Conservation (phyloP, 2,797 vertebrate species). For the Pelodytes ibericus region DNA sequence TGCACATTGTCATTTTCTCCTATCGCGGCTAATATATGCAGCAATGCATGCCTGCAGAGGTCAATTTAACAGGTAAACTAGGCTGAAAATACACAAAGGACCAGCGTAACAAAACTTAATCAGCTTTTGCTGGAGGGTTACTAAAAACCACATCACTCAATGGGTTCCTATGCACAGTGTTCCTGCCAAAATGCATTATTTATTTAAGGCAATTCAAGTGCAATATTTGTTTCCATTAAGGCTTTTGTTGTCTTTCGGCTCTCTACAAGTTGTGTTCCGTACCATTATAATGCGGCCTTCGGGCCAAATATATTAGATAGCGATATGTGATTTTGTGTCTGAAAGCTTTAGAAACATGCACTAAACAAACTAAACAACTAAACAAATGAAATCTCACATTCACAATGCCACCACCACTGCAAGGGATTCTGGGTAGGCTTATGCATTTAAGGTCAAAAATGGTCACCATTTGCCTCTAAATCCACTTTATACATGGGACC, state of each 20-base stretch:
- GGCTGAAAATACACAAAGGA: constrained; percentile 69
- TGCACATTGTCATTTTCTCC: not conserved
- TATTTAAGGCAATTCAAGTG: constrained; percentile 66
- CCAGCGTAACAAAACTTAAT: constrained; percentile 66
- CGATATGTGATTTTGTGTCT: not conserved
- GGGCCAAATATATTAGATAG: constrained; percentile 58
- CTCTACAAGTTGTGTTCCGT: constrained; percentile 60
- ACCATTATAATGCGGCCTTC: constrained; percentile 62
- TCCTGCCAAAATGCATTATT: constrained; percentile 65
- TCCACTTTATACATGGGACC: too few relatives aligned
- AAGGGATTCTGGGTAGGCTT: too few relatives aligned
- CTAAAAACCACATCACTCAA: constrained; percentile 66
- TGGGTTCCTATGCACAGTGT: constrained; percentile 58
- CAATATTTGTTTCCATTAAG: constrained; percentile 70
- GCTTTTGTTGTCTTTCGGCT: constrained; percentile 65
- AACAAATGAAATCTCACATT: too few relatives aligned
- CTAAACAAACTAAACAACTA: too few relatives aligned
- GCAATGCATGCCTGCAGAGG: constrained; percentile 62
- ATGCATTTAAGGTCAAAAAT: too few relatives aligned
- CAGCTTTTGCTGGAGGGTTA: constrained; percentile 68
- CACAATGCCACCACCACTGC: too few relatives aligned
- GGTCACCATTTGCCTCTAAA: too few relatives aligned
- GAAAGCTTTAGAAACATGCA: too few relatives aligned
- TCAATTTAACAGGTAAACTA: constrained; percentile 68
- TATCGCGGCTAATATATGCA: constrained; percentile 60